phyloP scores from a whole-genome alignment of 2,888 invertebrate genomes.

The Drosophila conformis region DNA sequence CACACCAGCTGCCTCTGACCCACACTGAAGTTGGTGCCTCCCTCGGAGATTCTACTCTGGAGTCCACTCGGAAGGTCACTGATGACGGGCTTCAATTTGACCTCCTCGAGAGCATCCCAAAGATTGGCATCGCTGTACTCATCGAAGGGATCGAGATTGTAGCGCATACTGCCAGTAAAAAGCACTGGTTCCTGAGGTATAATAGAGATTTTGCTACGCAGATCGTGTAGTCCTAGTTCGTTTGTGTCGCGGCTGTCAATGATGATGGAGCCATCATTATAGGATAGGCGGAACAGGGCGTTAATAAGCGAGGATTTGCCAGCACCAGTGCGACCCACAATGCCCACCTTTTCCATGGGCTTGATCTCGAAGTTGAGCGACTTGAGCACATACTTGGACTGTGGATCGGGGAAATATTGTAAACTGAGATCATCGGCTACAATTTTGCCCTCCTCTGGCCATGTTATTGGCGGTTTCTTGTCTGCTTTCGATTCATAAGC shows the following conservation, averaged over 20 bases:
- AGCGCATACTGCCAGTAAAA: slow-evolving; percentile 94
- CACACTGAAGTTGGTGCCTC: slow-evolving; percentile 93
- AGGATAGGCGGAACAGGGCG: slow-evolving; percentile 91
- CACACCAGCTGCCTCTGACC: slow-evolving; percentile 96
- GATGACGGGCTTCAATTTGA: slow-evolving; percentile 88
- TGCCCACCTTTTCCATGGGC: slow-evolving; percentile 89
- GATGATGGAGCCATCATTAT: slow-evolving; percentile 90
- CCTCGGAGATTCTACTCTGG: slow-evolving; percentile 90
- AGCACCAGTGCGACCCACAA: slow-evolving; percentile 90
- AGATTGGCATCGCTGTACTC: slow-evolving; percentile 91
- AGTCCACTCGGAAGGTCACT: slow-evolving; percentile 88
- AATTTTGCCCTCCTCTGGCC: slow-evolving; percentile 90
- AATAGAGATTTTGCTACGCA: slow-evolving; percentile 91
- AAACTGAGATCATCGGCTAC: slow-evolving; percentile 89
- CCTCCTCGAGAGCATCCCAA: slow-evolving; percentile 93
- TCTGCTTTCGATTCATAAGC: slow-evolving; percentile 88
- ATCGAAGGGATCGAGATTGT: slow-evolving; percentile 95
- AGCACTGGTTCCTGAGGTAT: slow-evolving; percentile 94
- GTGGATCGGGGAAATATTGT: slow-evolving; percentile 88
- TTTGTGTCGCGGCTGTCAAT: slow-evolving; percentile 92
- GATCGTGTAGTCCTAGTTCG: slow-evolving; percentile 89
- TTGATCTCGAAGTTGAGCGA: slow-evolving; percentile 88
- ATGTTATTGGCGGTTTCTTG: slow-evolving; percentile 88
- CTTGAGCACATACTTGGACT: slow-evolving; percentile 90
- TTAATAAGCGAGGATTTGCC: slow-evolving; percentile 90